These are phyloP conservation scores for Lophochroa leadbeateri DNA, from an alignment of 2,113 vertebrate species.

Conservation along the genomic window DNA sequence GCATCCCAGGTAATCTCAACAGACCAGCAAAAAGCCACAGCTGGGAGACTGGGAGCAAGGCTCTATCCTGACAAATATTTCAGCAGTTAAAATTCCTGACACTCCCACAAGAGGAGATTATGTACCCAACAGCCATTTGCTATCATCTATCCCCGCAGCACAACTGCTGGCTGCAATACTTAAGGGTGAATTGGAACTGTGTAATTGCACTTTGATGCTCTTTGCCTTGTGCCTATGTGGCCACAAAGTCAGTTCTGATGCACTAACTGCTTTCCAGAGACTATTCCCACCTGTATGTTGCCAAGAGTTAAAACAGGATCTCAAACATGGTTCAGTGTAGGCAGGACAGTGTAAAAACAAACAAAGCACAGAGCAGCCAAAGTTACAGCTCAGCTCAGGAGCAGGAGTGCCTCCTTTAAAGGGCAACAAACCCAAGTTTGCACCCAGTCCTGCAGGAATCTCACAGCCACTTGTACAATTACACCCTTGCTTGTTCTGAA, in stretches of 20 bases:
- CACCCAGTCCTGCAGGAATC: background rate
- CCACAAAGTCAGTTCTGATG: background rate
- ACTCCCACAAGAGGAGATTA: background rate
- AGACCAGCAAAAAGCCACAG: background rate
- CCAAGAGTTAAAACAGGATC: background rate
- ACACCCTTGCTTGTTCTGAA: background rate
- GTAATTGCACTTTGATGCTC: background rate
- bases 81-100: background rate
- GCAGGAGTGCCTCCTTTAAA: background rate
- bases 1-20: background rate
- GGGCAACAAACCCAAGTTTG: background rate
- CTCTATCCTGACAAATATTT: background rate
- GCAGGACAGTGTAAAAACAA: background rate
- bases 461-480: background rate
- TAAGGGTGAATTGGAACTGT: background rate
- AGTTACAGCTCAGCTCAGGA: background rate
- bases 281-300: background rate
- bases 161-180: background rate
- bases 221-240: background rate
- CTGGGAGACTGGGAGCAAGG: background rate
- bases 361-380: background rate
- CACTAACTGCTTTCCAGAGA: background rate
- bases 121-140: background rate
- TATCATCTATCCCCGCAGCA: background rate
- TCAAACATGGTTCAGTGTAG: background rate